These are phyloP conservation scores for Diaprepes abbreviatus DNA, from an alignment of 2,888 invertebrate genomes.

Conservation along the genomic window DNA sequence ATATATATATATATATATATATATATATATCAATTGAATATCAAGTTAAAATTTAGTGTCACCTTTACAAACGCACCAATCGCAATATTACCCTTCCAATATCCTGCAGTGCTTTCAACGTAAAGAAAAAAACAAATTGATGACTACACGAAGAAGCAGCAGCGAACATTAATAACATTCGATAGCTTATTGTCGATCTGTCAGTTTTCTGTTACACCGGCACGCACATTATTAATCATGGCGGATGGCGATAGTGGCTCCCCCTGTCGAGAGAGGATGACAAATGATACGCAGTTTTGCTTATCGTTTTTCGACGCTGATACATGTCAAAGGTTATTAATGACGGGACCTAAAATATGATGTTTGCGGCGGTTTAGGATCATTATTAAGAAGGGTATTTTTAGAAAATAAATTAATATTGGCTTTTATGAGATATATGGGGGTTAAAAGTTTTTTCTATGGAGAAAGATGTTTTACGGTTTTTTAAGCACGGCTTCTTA, in stretches of 20 bases:
- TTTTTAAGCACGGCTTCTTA: too few relatives aligned
- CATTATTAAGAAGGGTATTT: slow-evolving; percentile 33
- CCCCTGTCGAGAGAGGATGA: slow-evolving; percentile 44
- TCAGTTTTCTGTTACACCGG: slow-evolving; percentile 68
- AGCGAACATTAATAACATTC: slow-evolving; percentile 66
- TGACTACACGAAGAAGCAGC: slow-evolving; percentile 14
- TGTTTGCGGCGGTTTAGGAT: slow-evolving; percentile 42
- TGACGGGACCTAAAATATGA: slow-evolving; percentile 41
- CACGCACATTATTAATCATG: slow-evolving; percentile 39
- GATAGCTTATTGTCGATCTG: slow-evolving; percentile 67
- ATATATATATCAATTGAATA: too few relatives aligned
- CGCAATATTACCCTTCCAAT: neutral
- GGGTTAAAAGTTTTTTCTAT: neutral
- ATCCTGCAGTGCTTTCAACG: neutral
- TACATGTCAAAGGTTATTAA: slow-evolving; percentile 50
- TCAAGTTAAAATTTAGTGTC: neutral
- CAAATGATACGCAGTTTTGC: slow-evolving; percentile 48
- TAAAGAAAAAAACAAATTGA: slow-evolving; percentile 6
- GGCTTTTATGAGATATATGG: neutral
- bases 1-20: too few relatives aligned
- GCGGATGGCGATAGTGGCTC: slow-evolving; percentile 35
- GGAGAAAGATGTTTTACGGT: neutral
- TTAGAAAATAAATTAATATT: slow-evolving; percentile 16
- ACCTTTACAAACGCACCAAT: slow-evolving; percentile 1
- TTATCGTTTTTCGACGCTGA: slow-evolving; percentile 48